Conservation (phyloP, 2,888 invertebrate genomes). For the Drosophila kanekoi region DNA sequence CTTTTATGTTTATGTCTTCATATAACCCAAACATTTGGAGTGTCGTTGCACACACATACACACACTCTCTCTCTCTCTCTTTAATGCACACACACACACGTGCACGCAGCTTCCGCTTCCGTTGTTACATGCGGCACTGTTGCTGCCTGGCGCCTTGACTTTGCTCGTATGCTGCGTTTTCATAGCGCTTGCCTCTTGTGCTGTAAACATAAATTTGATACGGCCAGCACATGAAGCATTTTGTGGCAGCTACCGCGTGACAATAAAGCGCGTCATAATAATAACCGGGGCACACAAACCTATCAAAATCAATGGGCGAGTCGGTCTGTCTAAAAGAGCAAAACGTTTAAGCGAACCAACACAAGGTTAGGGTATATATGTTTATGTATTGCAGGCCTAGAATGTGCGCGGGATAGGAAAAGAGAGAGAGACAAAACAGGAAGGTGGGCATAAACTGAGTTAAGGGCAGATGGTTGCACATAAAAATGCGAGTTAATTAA, state of each 20-base stretch:
- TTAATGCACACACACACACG: neutral
- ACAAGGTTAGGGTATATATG: neutral
- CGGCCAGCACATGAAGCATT: conserved; percentile 56
- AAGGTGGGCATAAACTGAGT: neutral
- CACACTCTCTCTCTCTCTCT: neutral
- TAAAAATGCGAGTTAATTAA: conserved; percentile 79
- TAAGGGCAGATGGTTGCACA: conserved; percentile 36
- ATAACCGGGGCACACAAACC: conserved; percentile 45
- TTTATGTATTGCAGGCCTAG: conserved; percentile 17
- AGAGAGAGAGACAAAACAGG: neutral
- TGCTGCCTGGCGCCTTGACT: conserved; percentile 31
- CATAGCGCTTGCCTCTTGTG: conserved; percentile 71
- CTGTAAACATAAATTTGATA: conserved; percentile 77
- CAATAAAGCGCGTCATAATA: conserved; percentile 78
- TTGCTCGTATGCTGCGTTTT: conserved; percentile 50
- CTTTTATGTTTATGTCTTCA: conserved; percentile 80
- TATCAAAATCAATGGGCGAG: conserved; percentile 59
- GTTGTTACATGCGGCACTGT: conserved; percentile 71
- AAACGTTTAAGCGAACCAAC: conserved; percentile 14
- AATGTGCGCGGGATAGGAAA: neutral
- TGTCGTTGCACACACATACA: conserved; percentile 35
- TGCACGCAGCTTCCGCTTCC: conserved; percentile 58
- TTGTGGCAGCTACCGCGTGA: conserved; percentile 63
- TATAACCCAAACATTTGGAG: conserved; percentile 77
- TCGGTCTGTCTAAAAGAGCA: conserved; percentile 22